Conservation (phyloP, 2,797 vertebrate species). For the Sebastes variabilis region DNA sequence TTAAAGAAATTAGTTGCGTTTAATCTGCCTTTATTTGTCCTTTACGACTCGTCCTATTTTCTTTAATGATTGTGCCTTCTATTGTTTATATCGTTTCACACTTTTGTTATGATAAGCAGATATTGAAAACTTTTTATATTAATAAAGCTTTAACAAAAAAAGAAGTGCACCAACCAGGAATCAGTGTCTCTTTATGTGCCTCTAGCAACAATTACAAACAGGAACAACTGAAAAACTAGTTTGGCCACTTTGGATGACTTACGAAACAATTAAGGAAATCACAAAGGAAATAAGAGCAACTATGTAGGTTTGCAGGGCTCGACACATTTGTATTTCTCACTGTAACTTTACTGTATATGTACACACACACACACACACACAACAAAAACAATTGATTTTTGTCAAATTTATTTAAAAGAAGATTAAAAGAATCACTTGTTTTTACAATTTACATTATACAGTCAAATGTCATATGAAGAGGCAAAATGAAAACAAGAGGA, state of each 20-base stretch:
- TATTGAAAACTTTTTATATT: not conserved
- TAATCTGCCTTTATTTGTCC: not conserved
- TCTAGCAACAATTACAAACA: not conserved
- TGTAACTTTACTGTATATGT: not conserved
- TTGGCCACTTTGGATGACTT: not conserved
- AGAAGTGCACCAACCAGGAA: not conserved
- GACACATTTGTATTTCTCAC: not conserved
- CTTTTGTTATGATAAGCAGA: not conserved
- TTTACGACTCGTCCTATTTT: not conserved
- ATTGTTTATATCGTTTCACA: not conserved
- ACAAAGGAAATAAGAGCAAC: not conserved
- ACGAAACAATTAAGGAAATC: not conserved
- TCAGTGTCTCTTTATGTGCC: not conserved
- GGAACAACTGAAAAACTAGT: not conserved
- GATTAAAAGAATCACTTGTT: slow-evolving; percentile 84
- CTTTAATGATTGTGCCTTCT: not conserved
- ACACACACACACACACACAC: not conserved
- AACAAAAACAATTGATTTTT: slow-evolving; percentile 42
- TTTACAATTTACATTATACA: slow-evolving; percentile 70
- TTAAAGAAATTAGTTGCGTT: not conserved
- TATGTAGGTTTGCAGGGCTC: not conserved
- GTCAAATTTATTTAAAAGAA: slow-evolving; percentile 84
- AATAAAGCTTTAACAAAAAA: not conserved
- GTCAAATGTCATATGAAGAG: slow-evolving; percentile 75
- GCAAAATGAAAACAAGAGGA: slow-evolving; percentile 63